phyloP scores from a whole-genome alignment of 2,888 invertebrate genomes.

The Mimachlamys varia region DNA sequence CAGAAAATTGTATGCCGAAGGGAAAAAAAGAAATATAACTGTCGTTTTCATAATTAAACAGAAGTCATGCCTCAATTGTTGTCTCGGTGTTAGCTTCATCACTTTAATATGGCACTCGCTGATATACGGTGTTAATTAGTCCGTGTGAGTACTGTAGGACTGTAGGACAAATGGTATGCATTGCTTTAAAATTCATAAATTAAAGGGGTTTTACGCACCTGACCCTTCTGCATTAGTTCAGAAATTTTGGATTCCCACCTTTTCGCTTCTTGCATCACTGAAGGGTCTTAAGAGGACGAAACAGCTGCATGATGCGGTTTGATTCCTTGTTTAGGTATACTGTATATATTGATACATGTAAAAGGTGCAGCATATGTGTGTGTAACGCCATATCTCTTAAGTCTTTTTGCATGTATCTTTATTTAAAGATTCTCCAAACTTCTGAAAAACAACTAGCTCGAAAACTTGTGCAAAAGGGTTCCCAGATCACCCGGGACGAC shows the following conservation, averaged over 20 bases:
- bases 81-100: neutral
- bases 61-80: neutral
- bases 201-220: too few species aligned
- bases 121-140: neutral
- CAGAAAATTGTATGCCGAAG: neutral
- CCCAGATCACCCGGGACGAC: conserved; percentile 57
- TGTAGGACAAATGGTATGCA: neutral
- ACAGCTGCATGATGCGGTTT: too few species aligned
- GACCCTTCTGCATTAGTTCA: too few species aligned
- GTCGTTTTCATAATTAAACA: neutral
- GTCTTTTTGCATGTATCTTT: neutral
- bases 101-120: neutral
- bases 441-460: conserved; percentile 61
- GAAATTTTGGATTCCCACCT: too few species aligned
- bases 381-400: too few species aligned
- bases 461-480: conserved; percentile 56
- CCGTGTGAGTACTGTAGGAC: neutral
- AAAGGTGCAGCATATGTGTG: too few species aligned
- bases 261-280: too few species aligned
- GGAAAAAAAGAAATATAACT: neutral
- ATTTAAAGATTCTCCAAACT: conserved; percentile 59
- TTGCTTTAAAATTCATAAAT: too few species aligned
- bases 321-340: too few species aligned
- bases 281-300: too few species aligned
- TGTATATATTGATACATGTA: too few species aligned